Evolutionary conservation across 2,797 vertebrate species (phyloP).

Genomic region (Rhyacichthys aspro): DNA sequence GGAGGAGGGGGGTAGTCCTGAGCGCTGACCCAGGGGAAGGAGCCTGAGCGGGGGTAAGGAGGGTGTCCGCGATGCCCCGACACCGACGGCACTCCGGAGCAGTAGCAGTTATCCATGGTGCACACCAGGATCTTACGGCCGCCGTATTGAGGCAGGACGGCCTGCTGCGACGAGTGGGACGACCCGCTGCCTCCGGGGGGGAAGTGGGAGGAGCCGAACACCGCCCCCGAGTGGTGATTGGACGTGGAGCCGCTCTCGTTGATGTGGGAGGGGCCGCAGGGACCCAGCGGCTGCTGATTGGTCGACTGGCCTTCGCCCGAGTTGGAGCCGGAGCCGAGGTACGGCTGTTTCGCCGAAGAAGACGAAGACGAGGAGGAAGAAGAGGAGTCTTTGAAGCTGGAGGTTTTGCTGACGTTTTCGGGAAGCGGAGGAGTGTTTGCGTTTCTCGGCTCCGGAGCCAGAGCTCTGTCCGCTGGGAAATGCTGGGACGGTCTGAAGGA

Average conservation of each 20-base stretch:
- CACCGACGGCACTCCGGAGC: conserved; percentile 92
- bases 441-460: conserved; percentile 90
- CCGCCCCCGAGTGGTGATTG: conserved; percentile 90
- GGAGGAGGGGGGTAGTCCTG: conserved; percentile 96
- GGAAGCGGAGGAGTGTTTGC: conserved; percentile 97
- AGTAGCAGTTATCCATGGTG: conserved; percentile 99
- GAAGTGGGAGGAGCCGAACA: conserved; percentile 96
- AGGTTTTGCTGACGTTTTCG: conserved; percentile 80
- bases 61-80: conserved; percentile 95
- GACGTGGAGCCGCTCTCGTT: conserved; percentile 84
- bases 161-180: conserved; percentile 92
- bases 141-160: conserved; percentile 94
- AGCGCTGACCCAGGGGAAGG: conserved; percentile 98
- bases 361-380: conserved; percentile 77
- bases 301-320: conserved; percentile 94
- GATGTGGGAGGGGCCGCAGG: conserved; percentile 94
- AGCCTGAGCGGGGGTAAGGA: conserved; percentile 93
- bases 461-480: conserved; percentile 90
- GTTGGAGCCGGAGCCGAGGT: conserved; percentile 88
- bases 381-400: conserved; percentile 88
- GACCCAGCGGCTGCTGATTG: conserved; percentile 90
- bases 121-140: conserved; percentile 99
- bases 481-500: conserved; percentile 96
- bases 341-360: conserved; percentile 87
- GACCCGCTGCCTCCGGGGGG: conserved; percentile 88